phyloP scores from a whole-genome alignment of 1,140 invertebrate species.

The Saxidomus purpurata region DNA sequence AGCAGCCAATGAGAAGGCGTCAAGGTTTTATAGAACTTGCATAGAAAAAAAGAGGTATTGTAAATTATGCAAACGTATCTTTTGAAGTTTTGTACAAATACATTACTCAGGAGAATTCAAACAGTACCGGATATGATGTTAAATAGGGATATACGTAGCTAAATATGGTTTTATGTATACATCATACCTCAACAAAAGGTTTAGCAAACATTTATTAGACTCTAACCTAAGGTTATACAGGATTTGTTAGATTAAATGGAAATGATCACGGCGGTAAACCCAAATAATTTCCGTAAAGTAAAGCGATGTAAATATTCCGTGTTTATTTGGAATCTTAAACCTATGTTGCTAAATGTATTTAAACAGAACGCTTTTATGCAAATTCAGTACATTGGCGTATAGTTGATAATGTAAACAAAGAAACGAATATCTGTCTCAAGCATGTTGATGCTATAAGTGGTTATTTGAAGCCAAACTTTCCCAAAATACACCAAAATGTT shows the following conservation, averaged over 20 bases:
- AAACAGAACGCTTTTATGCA: no score
- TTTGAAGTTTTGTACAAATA: neutral
- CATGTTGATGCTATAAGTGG: no score
- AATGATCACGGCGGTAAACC: neutral
- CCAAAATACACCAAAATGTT: no score
- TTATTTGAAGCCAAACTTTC: no score
- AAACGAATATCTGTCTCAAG: no score
- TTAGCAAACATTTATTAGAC: slow-evolving; percentile 1
- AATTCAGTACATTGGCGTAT: no score
- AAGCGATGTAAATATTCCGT: neutral
- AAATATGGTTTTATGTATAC: neutral
- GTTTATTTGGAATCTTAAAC: no score
- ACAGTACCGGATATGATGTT: neutral
- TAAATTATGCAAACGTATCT: no score
- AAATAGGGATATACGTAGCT: neutral
- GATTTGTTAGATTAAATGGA: slow-evolving; percentile 7
- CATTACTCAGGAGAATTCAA: neutral
- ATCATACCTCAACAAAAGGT: neutral
- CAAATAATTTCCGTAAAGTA: neutral
- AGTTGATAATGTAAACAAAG: no score
- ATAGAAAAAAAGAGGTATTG: neutral
- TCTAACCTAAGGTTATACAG: neutral
- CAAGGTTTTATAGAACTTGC: neutral
- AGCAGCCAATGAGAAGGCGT: slow-evolving; percentile 5
- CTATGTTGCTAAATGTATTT: no score